phyloP scores from a whole-genome alignment of 2,113 vertebrate genomes.

The Pteruthius melanotis region DNA sequence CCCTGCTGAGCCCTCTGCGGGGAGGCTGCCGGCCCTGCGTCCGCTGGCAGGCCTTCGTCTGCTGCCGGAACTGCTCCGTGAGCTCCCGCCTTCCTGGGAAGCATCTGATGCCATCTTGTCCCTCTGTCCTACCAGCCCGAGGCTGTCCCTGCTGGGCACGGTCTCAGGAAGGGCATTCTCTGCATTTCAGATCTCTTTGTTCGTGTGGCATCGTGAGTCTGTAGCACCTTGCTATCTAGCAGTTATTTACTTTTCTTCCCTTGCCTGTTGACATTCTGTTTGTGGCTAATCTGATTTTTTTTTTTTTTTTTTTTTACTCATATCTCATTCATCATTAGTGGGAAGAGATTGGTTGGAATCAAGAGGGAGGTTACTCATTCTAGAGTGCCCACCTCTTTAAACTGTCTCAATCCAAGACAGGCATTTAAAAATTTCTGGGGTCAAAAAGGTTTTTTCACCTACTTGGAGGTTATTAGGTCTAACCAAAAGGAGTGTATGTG shows the following conservation, averaged over 20 bases:
- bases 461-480: background rate
- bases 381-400: background rate
- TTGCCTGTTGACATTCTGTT: background rate
- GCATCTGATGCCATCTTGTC: too few species aligned
- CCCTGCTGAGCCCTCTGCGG: background rate
- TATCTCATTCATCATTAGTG: background rate
- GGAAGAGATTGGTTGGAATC: background rate
- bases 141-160: background rate
- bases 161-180: too few species aligned
- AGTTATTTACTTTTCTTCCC: too few species aligned
- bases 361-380: background rate
- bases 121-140: background rate
- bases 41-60: background rate
- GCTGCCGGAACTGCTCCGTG: background rate
- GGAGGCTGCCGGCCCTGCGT: rapidly evolving
- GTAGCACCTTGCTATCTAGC: background rate
- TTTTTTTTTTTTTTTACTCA: too few species aligned
- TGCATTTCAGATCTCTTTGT: rapidly evolving
- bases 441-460: background rate
- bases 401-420: background rate
- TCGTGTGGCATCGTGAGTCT: rapidly evolving
- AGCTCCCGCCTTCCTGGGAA: background rate
- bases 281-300: background rate
- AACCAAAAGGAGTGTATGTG: background rate
- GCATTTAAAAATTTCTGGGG: background rate